phyloP scores from a whole-genome alignment of 2,797 vertebrate species.

The Momotus momota region DNA sequence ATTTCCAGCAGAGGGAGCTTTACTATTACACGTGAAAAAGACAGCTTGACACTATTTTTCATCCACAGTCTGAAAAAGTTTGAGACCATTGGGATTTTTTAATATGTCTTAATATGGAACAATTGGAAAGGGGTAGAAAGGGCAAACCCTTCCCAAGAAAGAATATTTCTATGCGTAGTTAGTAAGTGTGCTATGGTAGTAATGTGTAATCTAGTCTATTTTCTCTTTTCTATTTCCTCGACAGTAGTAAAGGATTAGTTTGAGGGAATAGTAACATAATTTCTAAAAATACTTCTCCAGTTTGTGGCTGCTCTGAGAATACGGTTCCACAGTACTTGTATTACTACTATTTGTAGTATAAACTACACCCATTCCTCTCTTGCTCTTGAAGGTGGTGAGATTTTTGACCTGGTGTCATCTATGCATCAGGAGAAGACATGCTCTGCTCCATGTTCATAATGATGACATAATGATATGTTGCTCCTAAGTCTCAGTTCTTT shows the following conservation, averaged over 20 bases:
- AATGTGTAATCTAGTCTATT: neutral
- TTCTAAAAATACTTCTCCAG: neutral
- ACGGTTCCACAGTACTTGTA: neutral
- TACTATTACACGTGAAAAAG: neutral
- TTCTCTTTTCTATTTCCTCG: neutral
- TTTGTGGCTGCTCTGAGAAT: neutral
- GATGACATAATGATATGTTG: neutral
- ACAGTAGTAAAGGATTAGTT: neutral
- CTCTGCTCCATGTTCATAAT: neutral
- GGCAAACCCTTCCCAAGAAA: neutral
- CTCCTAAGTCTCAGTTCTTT: neutral
- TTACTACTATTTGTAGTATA: too few species aligned
- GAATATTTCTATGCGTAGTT: neutral
- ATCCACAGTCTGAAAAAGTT: neutral
- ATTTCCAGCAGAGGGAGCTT: conserved; percentile 68
- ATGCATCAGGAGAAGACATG: neutral
- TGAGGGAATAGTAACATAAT: neutral
- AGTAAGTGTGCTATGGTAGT: neutral
- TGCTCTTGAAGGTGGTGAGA: neutral
- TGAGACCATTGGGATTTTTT: accelerated
- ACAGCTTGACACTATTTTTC: neutral
- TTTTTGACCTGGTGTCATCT: neutral
- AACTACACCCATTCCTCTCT: neutral
- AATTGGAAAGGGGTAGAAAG: neutral
- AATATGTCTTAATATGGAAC: neutral